These are phyloP conservation scores for Bungarus multicinctus DNA, from an alignment of 2,113 vertebrate genomes.

Conservation along the genomic window DNA sequence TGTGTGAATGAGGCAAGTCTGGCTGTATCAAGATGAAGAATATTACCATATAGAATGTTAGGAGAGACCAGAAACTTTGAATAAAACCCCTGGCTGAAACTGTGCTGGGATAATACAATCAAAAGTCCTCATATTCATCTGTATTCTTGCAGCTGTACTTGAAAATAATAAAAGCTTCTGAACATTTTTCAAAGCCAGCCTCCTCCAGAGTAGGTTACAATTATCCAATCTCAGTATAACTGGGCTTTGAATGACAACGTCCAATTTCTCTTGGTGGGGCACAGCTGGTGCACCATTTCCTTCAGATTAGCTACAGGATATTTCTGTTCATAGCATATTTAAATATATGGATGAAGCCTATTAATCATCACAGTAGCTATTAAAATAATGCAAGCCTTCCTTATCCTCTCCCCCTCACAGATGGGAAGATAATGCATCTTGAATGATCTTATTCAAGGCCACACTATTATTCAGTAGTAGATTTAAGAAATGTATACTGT, in stretches of 20 bases:
- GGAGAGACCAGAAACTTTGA: background rate
- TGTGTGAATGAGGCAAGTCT: background rate
- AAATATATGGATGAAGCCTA: background rate
- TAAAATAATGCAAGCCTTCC: background rate
- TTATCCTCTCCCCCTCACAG: constrained; percentile 13
- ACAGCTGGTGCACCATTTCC: background rate
- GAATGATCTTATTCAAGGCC: background rate
- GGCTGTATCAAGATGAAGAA: background rate
- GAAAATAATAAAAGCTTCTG: background rate
- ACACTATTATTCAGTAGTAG: background rate
- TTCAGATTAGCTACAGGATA: constrained; percentile 8
- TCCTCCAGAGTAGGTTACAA: background rate
- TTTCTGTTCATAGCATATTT: background rate
- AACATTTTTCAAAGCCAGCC: background rate
- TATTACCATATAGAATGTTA: background rate
- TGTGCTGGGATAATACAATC: background rate
- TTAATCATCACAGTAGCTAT: background rate
- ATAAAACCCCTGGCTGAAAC: background rate
- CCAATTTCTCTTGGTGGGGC: background rate
- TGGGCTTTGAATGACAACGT: background rate
- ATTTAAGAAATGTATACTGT: background rate
- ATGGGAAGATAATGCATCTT: background rate
- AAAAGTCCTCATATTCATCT: background rate
- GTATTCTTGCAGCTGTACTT: background rate
- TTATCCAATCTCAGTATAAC: background rate